Conservation (phyloP, 1,140 invertebrate genomes). For the Pseudomyrmex sp. region DNA sequence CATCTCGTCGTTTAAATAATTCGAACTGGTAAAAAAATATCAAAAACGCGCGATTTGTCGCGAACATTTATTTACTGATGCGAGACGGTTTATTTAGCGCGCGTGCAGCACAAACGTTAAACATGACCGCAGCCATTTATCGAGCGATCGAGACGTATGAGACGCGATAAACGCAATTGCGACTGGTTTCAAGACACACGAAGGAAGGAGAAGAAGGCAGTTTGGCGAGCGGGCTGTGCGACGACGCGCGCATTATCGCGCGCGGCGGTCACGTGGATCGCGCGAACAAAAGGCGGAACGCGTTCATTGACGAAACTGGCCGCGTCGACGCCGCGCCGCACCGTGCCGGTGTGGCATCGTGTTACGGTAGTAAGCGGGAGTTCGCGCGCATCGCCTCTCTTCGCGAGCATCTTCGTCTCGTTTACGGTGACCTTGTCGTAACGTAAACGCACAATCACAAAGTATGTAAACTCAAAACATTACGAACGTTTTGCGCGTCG, state of each 20-base stretch:
- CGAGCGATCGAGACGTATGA: neutral
- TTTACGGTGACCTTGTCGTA: neutral
- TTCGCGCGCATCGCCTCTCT: constrained; percentile 5
- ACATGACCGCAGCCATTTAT: neutral
- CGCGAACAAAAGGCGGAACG: constrained; percentile 41
- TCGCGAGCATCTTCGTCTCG: neutral
- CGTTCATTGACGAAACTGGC: constrained; percentile 43
- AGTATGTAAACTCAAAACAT: too few relatives aligned
- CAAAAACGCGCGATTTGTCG: neutral
- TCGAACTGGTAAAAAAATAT: too few relatives aligned
- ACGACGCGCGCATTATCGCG: constrained; percentile 38
- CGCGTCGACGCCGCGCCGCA: constrained; percentile 10
- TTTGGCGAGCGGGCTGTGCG: constrained; percentile 1
- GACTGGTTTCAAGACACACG: constrained; percentile 11
- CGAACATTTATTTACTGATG: too few relatives aligned
- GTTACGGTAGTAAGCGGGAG: neutral
- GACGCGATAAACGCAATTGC: neutral
- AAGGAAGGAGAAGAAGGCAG: neutral
- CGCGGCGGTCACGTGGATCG: constrained; percentile 48
- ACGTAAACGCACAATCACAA: neutral
- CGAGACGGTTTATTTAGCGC: too few relatives aligned
- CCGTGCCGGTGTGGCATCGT: constrained; percentile 18
- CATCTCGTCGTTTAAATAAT: too few relatives aligned
- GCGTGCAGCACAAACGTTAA: neutral
- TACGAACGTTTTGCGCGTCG: neutral